Conservation (phyloP, 2,113 vertebrate species). For the Cepphus grylle region DNA sequence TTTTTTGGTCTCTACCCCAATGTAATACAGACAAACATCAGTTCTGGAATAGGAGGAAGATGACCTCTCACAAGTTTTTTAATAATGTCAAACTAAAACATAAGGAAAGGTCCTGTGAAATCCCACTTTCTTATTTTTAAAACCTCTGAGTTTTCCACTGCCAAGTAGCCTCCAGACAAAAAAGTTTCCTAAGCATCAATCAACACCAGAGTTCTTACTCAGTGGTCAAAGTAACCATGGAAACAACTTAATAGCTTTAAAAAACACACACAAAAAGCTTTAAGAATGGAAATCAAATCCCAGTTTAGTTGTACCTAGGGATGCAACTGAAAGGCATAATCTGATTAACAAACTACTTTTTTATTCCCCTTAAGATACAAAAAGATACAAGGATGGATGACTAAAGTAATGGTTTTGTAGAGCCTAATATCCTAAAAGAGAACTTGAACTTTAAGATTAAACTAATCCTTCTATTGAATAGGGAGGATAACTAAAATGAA, state of each 20-base stretch:
- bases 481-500: background rate
- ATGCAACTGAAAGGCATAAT: slow-evolving; percentile 28
- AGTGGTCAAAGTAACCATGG: slow-evolving; percentile 21
- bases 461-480: slow-evolving; percentile 31
- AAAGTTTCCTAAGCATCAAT: background rate
- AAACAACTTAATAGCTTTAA: slow-evolving; percentile 28
- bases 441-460: slow-evolving; percentile 27
- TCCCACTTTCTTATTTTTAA: background rate
- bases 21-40: background rate
- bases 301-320: background rate
- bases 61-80: background rate
- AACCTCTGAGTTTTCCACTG: background rate
- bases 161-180: background rate
- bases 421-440: background rate
- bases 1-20: background rate
- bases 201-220: background rate
- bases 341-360: slow-evolving; percentile 3
- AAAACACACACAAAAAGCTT: background rate
- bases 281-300: background rate
- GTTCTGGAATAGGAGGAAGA: background rate
- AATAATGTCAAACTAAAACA: background rate
- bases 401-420: background rate
- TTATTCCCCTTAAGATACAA: background rate
- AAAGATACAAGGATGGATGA: background rate
- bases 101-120: background rate